phyloP scores from a whole-genome alignment of 1,140 invertebrate species.

The Dreissena polymorpha region DNA sequence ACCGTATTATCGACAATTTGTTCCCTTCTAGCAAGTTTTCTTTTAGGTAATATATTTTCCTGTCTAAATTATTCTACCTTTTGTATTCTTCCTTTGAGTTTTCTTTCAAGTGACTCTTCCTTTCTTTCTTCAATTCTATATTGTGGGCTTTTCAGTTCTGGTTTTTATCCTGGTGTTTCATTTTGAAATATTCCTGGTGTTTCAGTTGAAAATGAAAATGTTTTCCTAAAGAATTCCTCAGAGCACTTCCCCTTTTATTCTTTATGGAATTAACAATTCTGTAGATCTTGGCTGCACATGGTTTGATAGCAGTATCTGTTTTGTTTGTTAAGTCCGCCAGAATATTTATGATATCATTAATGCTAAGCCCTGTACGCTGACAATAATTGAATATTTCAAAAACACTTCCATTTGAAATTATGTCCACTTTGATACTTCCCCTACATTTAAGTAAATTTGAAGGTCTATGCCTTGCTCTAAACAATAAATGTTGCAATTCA shows the following conservation, averaged over 20 bases:
- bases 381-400: slow-evolving; percentile 23
- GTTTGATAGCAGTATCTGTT: background rate
- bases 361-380: background rate
- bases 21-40: slow-evolving; percentile 20
- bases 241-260: background rate
- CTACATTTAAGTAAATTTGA: background rate
- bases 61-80: slow-evolving; percentile 33
- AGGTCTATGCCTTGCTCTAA: slow-evolving; percentile 9
- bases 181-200: background rate
- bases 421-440: background rate
- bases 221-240: background rate
- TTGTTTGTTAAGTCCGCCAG: slow-evolving; percentile 3
- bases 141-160: background rate
- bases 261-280: slow-evolving; percentile 6
- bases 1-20: background rate
- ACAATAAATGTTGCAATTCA: slow-evolving; percentile 18
- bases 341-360: background rate
- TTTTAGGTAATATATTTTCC: slow-evolving; percentile 26
- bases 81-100: slow-evolving; percentile 18
- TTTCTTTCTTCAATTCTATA: background rate
- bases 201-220: slow-evolving; percentile 23
- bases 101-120: background rate
- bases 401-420: slow-evolving; percentile 22
- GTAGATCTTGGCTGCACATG: slow-evolving; percentile 18
- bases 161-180: too few relatives aligned